Base-by-base conservation (phyloP, 2,888 invertebrate species). In the Druceiella hillmani region DNA sequence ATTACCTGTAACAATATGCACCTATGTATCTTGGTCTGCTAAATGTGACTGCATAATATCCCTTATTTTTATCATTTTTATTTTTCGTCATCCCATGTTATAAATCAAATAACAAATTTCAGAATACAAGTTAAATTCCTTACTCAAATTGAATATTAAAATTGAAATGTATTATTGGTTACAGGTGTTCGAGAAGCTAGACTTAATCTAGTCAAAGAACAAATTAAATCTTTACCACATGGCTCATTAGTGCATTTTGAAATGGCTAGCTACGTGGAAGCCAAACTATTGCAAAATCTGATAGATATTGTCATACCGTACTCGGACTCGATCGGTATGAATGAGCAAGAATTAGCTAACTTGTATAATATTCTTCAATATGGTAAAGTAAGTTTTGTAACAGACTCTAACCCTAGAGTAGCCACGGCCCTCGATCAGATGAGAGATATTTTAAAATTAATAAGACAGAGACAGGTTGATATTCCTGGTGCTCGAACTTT, bases 321-420 rank as follows among this genome's bases (percentile, higher is more conserved):
- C 53, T 76, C 83, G 1, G 87, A 90, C 56, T 89, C 89, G 1
- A 66, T 89, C 3, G 90, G 90, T 3, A 88, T 89, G 87, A 90
- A 90, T 54, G 90, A 90, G 55, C 89, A 90, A 62, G 90, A 90
- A 62, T 64, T 89, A 36, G 79, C 83, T 1, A 90, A 88, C 62
- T 60, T 90, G 5, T 74, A 79, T 41, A 81, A 81, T 56, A 75
- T 86, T 3, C 60, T 88, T 34, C 72, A 78, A 42, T 69, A 77
- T 52, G 85, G 84, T 2, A 78, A 81, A 51, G 77, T 87, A 4
- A 83, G 81, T 14, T 64, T 86, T 4, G 79, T 87, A 0, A 77
- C 87, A 0, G 84, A 89, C 55, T 83, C 86, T 4, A 82, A 84
- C 54, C 89, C 90, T 1, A 71, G 88, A 50, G 77, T 89, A 6